Conservation (phyloP, 2,888 invertebrate species). For the Imbricaverruca yamaguchii region DNA sequence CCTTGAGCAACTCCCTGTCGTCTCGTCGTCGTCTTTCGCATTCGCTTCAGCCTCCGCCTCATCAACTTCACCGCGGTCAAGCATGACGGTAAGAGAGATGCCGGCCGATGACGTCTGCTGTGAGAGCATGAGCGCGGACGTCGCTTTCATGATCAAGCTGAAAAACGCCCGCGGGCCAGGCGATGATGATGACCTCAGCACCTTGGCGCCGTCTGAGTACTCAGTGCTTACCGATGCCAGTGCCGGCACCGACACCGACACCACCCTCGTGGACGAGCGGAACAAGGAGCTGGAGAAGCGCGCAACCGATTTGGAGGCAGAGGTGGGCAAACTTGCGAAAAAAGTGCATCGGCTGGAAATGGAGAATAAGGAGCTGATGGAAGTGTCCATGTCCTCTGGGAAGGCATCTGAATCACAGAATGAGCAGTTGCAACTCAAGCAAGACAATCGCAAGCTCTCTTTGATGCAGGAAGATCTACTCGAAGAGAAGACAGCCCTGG, state of each 20-base stretch:
- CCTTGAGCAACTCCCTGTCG: no score
- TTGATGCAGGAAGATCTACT: slow-evolving; percentile 29
- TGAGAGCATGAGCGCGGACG: slow-evolving; percentile 25
- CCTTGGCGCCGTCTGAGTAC: slow-evolving; percentile 28
- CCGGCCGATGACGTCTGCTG: neutral
- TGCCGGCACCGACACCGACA: slow-evolving; percentile 59
- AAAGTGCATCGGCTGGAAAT: slow-evolving; percentile 75
- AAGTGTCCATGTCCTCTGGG: slow-evolving; percentile 55
- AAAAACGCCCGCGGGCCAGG: slow-evolving; percentile 26
- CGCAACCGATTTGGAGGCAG: slow-evolving; percentile 47
- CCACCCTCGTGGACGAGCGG: slow-evolving; percentile 65
- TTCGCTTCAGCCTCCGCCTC: no score
- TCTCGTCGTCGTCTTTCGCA: no score
- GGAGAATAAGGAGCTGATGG: slow-evolving; percentile 65
- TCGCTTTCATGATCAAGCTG: slow-evolving; percentile 29
- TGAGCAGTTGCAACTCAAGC: slow-evolving; percentile 29
- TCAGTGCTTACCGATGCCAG: slow-evolving; percentile 66
- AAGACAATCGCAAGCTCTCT: slow-evolving; percentile 24
- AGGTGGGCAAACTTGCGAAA: slow-evolving; percentile 70
- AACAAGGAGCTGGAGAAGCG: slow-evolving; percentile 65
- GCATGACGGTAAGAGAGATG: neutral
- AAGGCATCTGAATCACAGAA: slow-evolving; percentile 26
- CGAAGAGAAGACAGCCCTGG: slow-evolving; percentile 30
- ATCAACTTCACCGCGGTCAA: neutral
- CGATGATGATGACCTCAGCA: slow-evolving; percentile 31